Base-by-base conservation (phyloP, 2,797 vertebrate species). In the Lophotriccus pileatus region DNA sequence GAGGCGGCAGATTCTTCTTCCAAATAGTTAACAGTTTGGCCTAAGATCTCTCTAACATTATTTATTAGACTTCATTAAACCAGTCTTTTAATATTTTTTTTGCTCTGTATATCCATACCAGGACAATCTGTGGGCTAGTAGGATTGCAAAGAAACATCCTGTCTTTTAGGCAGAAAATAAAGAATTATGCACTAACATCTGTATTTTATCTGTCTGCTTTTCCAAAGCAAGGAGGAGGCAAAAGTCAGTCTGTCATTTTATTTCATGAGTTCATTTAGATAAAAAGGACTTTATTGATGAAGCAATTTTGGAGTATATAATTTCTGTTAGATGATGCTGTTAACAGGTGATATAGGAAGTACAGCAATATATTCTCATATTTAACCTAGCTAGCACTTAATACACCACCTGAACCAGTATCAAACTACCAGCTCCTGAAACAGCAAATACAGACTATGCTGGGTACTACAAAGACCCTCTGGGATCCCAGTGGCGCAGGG, bases 401-500 rank as follows among this genome's bases (percentile, higher is more conserved):
- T 27, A 12, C 23, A 12, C 11, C 6, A 18, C 20, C 14, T 34
- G 53, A n/a, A 23, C 15, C 28, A 3, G 3, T 3, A 8, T 22
- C 30, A 46, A 39, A 6, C 21, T n/a, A 16, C 16, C 32, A n/a
- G 1, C n/a, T 34, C n/a, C 58, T 17, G n/a, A 41, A 60, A 6
- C 25, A 32, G 53, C 58, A 8, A 27, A 17, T 7, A 13, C 18
- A 14, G 14, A 7, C 52, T 7, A 0, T 5, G n/a, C 34, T 8
- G 32, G 11, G 23, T 20, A 1, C 53, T 8, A 0, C n/a, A 2
- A 3, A 3, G 36, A 14, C 13, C 22, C 3, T 7, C 23, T 1
- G 3, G 24, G 37, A 30, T 36, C 27, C 6, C 24, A 2, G 34
- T 0, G 34, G n/a, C 37, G 0, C 1, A 0, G 1, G 10, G 24